Base-by-base conservation (phyloP, 1,140 invertebrate species). In the Achatina immaculata region DNA sequence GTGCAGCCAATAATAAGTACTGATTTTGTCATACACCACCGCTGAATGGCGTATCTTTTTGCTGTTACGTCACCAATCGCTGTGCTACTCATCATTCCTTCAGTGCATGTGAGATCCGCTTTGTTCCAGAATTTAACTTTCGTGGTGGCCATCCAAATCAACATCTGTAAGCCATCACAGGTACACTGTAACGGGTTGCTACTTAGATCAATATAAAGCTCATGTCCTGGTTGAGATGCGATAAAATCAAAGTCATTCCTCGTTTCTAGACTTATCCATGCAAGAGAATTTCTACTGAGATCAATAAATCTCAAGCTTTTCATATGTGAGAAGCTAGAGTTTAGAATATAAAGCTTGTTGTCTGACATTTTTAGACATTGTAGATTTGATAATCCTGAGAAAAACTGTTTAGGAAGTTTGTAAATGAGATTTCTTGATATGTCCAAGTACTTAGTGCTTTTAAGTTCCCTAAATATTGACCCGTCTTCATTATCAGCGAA, bases 141-240 rank as follows among this genome's bases (percentile, higher is more conserved):
- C 16, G 72, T 74, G n/a, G 31, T 51, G 11, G 31, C 42, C 72
- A 74, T 74, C 72, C 72, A 74, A 28, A 21, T 28, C 1, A 74
- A 31, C 6, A 48, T 1, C 3, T 74, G 43, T 36, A 74, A 74
- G 21, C 42, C 40, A 36, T 24, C 16, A 21, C 72, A 74, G 6
- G 72, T 74, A 21, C 72, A 74, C 1, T 42, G 45, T 36, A 74
- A 51, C 14, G 43, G 72, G 34, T 74, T 74, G 2, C 1, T 24
- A 6, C 24, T 74, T 2, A 74, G 45, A 21, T 74, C 72, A 1
- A 74, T 34, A 21, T 34, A 4, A 31, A 74, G 4, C 3, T 16
- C 28, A 34, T 55, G 42, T 34, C 31, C 48, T 42, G 58, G 16
- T 16, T 7, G 31, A 62, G 38, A 0, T 42, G 68, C 42, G 2